A percentile compares a stretch with the other conserved stretches of the same genome.
These are phyloP conservation scores for Ciconia nigra DNA, from an alignment of 2,797 vertebrate species.

Conservation along the genomic window DNA sequence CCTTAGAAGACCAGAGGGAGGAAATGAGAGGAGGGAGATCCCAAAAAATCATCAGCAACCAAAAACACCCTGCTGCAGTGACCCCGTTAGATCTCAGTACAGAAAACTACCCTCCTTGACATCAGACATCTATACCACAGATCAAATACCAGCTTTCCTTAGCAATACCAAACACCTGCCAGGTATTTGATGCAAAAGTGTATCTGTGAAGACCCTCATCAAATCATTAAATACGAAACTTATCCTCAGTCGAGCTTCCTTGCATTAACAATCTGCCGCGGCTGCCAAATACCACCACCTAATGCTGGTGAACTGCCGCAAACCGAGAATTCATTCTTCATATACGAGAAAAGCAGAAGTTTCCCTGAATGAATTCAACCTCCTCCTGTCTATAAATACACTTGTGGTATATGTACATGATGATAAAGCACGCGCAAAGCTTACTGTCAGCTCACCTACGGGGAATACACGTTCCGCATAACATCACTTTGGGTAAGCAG, in stretches of 20 bases:
- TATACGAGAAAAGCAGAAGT: neutral
- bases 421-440: neutral
- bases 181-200: neutral
- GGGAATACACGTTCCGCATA: neutral
- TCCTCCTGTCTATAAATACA: neutral
- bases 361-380: neutral
- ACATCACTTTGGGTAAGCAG: rapidly evolving
- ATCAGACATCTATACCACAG: neutral
- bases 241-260: neutral
- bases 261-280: neutral
- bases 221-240: neutral
- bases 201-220: neutral
- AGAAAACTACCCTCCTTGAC: neutral
- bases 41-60: neutral
- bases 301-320: neutral
- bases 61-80: neutral
- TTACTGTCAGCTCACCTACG: neutral
- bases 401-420: rapidly evolving
- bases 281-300: neutral
- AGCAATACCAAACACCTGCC: neutral
- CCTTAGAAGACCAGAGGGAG: neutral
- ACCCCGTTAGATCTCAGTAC: neutral
- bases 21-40: neutral
- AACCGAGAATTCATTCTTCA: neutral
- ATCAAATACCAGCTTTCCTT: conserved; percentile 1